Conservation (phyloP, 2,888 invertebrate species). For the Andrena dorsata region DNA sequence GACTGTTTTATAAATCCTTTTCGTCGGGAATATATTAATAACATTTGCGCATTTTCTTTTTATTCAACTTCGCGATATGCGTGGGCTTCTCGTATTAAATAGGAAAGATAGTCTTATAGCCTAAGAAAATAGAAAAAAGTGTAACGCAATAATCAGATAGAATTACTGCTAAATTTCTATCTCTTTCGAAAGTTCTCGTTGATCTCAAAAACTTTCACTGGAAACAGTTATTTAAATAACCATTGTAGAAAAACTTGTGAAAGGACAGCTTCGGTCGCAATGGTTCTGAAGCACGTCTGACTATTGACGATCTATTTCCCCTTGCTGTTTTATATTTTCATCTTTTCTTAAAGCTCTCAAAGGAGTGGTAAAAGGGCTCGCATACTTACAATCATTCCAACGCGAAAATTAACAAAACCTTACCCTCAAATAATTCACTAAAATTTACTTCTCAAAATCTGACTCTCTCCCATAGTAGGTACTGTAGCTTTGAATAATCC, state of each 20-base stretch:
- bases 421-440: background rate
- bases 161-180: too few species aligned
- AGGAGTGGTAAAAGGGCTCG: background rate
- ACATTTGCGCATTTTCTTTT: too few species aligned
- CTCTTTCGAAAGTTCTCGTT: background rate
- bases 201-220: too few species aligned
- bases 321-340: background rate
- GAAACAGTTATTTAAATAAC: background rate
- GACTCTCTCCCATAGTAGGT: too few species aligned
- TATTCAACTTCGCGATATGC: too few species aligned
- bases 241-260: background rate
- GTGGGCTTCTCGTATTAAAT: too few species aligned
- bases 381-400: background rate
- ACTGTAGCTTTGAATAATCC: slow-evolving; percentile 8
- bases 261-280: background rate
- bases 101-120: too few species aligned
- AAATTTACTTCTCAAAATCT: too few species aligned
- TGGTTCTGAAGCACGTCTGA: background rate
- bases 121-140: too few species aligned
- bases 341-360: background rate
- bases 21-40: too few species aligned
- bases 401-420: background rate
- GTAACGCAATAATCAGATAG: background rate
- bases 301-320: background rate
- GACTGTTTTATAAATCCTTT: too few species aligned